Evolutionary conservation across 2,113 vertebrate species (phyloP), one percentile per base, ranked within the genome.

Genomic region (Gasterosteus nipponicus): DNA sequence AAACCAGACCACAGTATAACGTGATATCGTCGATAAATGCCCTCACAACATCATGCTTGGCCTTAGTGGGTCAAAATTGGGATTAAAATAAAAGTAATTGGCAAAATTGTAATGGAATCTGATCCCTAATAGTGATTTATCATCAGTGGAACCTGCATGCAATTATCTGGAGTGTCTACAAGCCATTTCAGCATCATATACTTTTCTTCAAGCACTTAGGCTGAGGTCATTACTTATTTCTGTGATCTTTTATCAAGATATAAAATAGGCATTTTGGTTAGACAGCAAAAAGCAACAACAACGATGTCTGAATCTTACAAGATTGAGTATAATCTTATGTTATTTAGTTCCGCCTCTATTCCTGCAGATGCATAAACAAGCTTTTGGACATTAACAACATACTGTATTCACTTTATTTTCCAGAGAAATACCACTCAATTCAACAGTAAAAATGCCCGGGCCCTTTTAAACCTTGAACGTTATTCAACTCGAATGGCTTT

Each of bases 151-250:
- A 83, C 76, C 78, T 72, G 49, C 66, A 57, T 61, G 54, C 49
- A 89, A 81, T 85, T 88, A 82, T 68, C 81, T 77, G 39, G 42
- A 77, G 61, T 82, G 72, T 87, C 83, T 85, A 83, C 71, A 79
- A 84, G 58, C 69, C 62, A 76, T 83, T 83, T 67, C 63, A 77
- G 47, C 68, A 78, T 77, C 59, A 74, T 78, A 31, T 82, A 69
- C 63, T 75, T 35, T 84, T 82, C 87, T 77, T 61, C 72, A 71
- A 68, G 22, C 62, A 69, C 49, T 16, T 44, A 10, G 35, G 44
- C 62, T 62, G 16, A 35, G 31, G 72, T 68, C 62, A 79, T 83
- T 81, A 71, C 46, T 58, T 69, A 67, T 51, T 38, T 29, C 16
- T 49, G 75, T 69, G 15, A 18, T 18, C 75, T 19, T 33, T 33